phyloP scores from a whole-genome alignment of 2,888 invertebrate genomes.

The Agriopis aurantiaria region DNA sequence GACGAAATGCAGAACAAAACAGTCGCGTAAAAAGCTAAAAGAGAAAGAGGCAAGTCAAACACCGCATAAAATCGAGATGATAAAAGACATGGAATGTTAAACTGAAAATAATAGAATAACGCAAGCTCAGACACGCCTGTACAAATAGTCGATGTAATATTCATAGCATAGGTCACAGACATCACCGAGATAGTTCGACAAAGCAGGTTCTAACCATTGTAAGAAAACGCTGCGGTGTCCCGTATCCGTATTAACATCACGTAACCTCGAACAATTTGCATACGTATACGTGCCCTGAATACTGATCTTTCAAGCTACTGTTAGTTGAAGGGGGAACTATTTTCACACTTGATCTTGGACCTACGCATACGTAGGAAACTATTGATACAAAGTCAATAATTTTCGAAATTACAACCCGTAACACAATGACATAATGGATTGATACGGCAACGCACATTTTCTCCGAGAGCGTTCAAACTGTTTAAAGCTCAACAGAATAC shows the following conservation, averaged over 20 bases:
- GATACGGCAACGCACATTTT: not conserved
- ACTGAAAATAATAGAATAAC: slow-evolving; percentile 20
- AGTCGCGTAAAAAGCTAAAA: slow-evolving; percentile 18
- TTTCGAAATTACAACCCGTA: no score
- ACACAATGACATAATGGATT: not conserved
- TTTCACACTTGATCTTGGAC: slow-evolving; percentile 33
- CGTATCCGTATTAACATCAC: slow-evolving; percentile 63
- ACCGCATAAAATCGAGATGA: slow-evolving; percentile 15
- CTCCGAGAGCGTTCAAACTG: not conserved
- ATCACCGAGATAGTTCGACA: slow-evolving; percentile 51
- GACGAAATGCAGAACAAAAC: slow-evolving; percentile 15
- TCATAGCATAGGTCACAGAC: slow-evolving; percentile 22
- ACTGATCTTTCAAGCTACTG: slow-evolving; percentile 47
- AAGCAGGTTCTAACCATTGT: slow-evolving; percentile 50
- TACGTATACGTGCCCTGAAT: slow-evolving; percentile 69
- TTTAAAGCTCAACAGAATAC: slow-evolving; percentile 4
- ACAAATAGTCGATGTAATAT: slow-evolving; percentile 29
- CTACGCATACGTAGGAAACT: slow-evolving; percentile 13
- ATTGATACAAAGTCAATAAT: not conserved
- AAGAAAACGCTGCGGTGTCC: slow-evolving; percentile 47
- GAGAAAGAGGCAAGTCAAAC: slow-evolving; percentile 19
- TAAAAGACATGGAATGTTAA: slow-evolving; percentile 18
- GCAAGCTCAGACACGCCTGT: slow-evolving; percentile 16
- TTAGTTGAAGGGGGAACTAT: slow-evolving; percentile 41
- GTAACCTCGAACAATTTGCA: slow-evolving; percentile 68